These are phyloP conservation scores for Ctenopoma kingsleyae DNA, from an alignment of 2,797 vertebrate genomes.

Conservation along the genomic window DNA sequence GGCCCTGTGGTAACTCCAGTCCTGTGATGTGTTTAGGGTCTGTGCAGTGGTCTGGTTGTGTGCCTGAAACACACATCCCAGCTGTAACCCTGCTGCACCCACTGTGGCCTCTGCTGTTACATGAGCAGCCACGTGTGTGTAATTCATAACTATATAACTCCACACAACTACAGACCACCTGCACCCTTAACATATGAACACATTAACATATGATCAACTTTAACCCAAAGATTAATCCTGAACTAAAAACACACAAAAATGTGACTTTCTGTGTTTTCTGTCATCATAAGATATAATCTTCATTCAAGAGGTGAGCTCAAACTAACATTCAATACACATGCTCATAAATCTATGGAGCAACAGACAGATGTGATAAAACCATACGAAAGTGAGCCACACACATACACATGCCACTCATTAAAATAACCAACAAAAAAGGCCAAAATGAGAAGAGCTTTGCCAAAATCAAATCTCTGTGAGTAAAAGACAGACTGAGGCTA, in stretches of 20 bases:
- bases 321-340: conserved; percentile 53
- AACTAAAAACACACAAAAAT: conserved; percentile 18
- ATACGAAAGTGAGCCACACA: conserved; percentile 47
- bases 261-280: background rate
- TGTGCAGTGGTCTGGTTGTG: conserved; percentile 63
- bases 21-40: conserved; percentile 83
- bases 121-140: conserved; percentile 32
- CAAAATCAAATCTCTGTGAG: conserved; percentile 71
- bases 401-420: conserved; percentile 25
- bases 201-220: no score
- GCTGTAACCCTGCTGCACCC: conserved; percentile 68
- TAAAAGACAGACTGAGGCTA: conserved; percentile 61
- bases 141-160: conserved; percentile 11
- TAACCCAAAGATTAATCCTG: conserved; percentile 32
- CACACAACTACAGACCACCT: conserved; percentile 7
- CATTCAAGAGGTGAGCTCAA: conserved; percentile 30
- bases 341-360: conserved; percentile 54
- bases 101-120: conserved; percentile 47
- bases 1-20: conserved; percentile 66
- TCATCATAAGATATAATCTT: conserved; percentile 4
- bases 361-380: conserved; percentile 63
- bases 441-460: conserved; percentile 60
- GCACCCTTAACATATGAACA: background rate
- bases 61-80: conserved; percentile 70
- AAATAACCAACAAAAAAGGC: conserved; percentile 53